Conservation (phyloP, 2,888 invertebrate genomes). For the Liopterus haemorrhoidalis region DNA sequence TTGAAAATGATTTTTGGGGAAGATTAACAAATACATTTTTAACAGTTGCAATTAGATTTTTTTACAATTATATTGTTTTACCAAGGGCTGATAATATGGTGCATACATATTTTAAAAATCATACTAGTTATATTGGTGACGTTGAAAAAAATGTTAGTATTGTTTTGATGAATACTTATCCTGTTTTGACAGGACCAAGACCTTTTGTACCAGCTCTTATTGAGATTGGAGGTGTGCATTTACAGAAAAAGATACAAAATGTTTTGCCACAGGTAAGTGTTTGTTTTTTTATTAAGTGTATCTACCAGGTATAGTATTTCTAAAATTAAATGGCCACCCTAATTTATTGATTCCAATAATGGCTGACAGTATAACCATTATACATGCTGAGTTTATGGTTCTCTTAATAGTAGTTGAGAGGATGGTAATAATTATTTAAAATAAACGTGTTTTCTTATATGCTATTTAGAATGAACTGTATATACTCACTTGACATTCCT, state of each 20-base stretch:
- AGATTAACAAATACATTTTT: slow-evolving; percentile 24
- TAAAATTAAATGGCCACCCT: too few relatives aligned
- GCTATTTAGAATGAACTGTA: too few relatives aligned
- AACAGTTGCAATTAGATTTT: slow-evolving; percentile 20
- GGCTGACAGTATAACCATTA: too few relatives aligned
- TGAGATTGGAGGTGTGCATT: slow-evolving; percentile 28
- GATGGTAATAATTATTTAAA: too few relatives aligned
- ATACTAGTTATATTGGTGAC: slow-evolving; percentile 19
- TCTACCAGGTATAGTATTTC: not conserved
- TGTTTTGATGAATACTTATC: slow-evolving; percentile 27
- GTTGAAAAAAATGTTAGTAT: slow-evolving; percentile 27
- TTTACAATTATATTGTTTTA: slow-evolving; percentile 23
- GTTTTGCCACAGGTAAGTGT: slow-evolving; percentile 14
- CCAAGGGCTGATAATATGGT: slow-evolving; percentile 23
- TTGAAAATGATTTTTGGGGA: slow-evolving; percentile 20
- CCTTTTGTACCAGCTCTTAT: slow-evolving; percentile 27
- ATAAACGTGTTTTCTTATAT: too few relatives aligned
- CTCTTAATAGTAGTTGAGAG: too few relatives aligned
- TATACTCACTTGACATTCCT: too few relatives aligned
- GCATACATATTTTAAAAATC: slow-evolving; percentile 21
- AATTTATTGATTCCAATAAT: too few relatives aligned
- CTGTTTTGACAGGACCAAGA: slow-evolving; percentile 24
- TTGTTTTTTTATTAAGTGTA: slow-evolving; percentile 1
- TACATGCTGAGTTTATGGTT: too few relatives aligned
- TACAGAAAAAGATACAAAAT: slow-evolving; percentile 8